These are phyloP conservation scores for Pegoplata infirma DNA, from an alignment of 2,888 invertebrate genomes.

Conservation along the genomic window DNA sequence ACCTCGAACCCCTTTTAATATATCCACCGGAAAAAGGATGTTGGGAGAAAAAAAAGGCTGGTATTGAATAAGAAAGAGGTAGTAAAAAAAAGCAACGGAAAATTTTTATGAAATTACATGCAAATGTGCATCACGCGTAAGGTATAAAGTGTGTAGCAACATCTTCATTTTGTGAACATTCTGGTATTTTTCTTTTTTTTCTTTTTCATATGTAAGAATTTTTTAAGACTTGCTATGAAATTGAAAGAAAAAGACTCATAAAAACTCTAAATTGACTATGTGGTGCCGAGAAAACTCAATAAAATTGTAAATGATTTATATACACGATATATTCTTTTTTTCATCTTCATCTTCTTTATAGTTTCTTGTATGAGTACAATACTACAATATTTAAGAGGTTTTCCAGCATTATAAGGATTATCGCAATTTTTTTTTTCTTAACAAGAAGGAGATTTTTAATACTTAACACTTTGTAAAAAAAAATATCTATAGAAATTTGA, in stretches of 20 bases:
- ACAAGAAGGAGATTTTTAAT: neutral
- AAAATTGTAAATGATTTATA: constrained; percentile 58
- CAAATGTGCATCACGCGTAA: constrained; percentile 53
- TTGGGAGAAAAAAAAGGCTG: neutral
- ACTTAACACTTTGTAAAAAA: too few species aligned
- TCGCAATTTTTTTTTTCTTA: neutral
- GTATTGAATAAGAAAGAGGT: neutral
- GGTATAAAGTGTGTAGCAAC: constrained; percentile 20
- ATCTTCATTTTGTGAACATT: too few species aligned
- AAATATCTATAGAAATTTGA: too few species aligned
- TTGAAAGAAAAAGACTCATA: neutral
- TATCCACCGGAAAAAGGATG: constrained; percentile 24
- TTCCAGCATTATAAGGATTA: neutral
- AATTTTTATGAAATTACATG: constrained; percentile 33
- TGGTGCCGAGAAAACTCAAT: constrained; percentile 59
- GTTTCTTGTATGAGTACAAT: neutral
- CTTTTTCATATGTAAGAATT: neutral
- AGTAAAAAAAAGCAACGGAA: neutral
- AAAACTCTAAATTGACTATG: constrained; percentile 50
- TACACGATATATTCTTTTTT: neutral
- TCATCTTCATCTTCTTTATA: too few species aligned
- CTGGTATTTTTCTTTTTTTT: too few species aligned
- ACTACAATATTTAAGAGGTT: neutral
- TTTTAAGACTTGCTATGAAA: too few species aligned
- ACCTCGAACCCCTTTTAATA: too few species aligned